Conservation (phyloP, 2,113 vertebrate genomes). For the Cisticola juncidis region DNA sequence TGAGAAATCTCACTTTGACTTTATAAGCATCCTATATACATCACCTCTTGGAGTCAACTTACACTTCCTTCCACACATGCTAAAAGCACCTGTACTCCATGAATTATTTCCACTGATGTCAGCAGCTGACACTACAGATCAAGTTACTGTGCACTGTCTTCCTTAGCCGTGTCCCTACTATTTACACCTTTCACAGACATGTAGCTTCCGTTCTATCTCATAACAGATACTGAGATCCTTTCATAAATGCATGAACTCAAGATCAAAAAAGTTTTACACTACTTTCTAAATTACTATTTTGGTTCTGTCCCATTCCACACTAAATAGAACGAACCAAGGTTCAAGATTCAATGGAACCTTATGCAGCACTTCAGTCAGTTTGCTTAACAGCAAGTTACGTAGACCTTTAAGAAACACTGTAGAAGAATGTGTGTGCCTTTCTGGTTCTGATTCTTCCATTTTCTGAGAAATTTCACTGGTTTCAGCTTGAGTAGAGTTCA, state of each 20-base stretch:
- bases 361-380: background rate
- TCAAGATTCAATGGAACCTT: background rate
- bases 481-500: background rate
- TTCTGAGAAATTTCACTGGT: background rate
- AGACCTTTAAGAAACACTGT: background rate
- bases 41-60: background rate
- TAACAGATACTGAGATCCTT: background rate
- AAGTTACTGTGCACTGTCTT: background rate
- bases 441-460: background rate
- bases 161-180: background rate
- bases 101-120: background rate
- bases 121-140: conserved; percentile 4
- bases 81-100: background rate
- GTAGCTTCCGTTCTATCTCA: background rate
- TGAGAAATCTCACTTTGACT: background rate
- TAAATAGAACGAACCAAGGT: background rate
- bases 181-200: background rate
- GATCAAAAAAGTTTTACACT: background rate
- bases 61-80: background rate
- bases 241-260: background rate
- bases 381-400: background rate
- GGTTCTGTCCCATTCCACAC: background rate
- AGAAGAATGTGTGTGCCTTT: background rate
- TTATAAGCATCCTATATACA: background rate
- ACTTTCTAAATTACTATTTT: background rate